Conservation (phyloP, 23 tunicate species). For the Botrylloides violaceus region DNA sequence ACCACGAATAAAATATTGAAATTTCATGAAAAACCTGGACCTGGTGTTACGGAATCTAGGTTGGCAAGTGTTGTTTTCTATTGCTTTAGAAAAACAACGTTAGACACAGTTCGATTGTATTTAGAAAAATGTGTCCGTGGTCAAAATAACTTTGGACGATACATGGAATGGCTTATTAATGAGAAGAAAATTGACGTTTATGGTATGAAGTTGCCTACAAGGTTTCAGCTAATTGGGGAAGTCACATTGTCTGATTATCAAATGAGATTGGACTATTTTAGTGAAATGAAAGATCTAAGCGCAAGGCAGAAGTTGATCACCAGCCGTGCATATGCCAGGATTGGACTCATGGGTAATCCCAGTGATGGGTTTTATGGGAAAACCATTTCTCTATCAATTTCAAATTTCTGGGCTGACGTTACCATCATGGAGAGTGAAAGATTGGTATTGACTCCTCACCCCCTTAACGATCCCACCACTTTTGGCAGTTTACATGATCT, state of each 20-base stretch:
- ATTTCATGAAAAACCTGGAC: conserved; percentile 72
- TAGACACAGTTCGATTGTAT: conserved; percentile 37
- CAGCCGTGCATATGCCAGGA: conserved; percentile 77
- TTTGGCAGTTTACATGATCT: conserved; percentile 86
- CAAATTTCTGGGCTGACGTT: conserved; percentile 90
- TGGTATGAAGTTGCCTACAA: conserved; percentile 90
- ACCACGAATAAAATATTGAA: conserved; percentile 51
- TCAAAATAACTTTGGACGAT: conserved; percentile 68
- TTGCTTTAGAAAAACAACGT: conserved; percentile 46
- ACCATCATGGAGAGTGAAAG: conserved; percentile 70
- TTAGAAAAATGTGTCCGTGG: conserved; percentile 7
- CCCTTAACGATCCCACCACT: conserved; percentile 88
- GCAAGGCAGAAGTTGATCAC: conserved; percentile 29
- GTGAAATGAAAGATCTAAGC: conserved; percentile 23
- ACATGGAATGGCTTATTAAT: conserved; percentile 91
- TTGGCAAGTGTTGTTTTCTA: conserved; percentile 91
- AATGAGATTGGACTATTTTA: conserved; percentile 55
- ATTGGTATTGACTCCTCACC: conserved; percentile 70
- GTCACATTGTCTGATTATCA: conserved; percentile 62
- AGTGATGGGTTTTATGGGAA: conserved; percentile 95
- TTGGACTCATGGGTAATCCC: conserved; percentile 92
- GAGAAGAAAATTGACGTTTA: conserved; percentile 34
- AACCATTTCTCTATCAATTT: conserved; percentile 85
- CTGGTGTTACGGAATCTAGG: conserved; percentile 42
- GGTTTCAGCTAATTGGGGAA: conserved; percentile 88